Evolutionary conservation across 2,113 vertebrate genomes (phyloP).

Genomic region (Zingel zingel): DNA sequence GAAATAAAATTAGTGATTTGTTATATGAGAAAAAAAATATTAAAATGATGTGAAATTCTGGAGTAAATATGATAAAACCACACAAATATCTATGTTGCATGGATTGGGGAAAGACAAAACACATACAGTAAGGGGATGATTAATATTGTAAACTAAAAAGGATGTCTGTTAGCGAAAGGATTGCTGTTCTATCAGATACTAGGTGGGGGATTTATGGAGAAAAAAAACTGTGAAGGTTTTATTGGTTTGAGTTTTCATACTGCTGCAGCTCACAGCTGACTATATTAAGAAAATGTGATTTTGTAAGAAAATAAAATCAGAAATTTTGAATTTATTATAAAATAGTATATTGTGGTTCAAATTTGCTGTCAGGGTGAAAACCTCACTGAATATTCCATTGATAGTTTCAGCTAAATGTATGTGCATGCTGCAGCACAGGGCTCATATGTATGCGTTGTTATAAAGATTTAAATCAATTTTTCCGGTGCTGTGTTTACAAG

Average conservation of each 20-base stretch:
- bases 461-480: slow-evolving; percentile 66
- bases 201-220: not conserved
- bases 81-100: not conserved
- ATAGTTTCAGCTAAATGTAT: slow-evolving; percentile 18
- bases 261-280: slow-evolving; percentile 7
- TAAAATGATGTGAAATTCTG: not conserved
- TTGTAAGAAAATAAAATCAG: slow-evolving; percentile 6
- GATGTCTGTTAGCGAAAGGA: not conserved
- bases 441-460: slow-evolving; percentile 69
- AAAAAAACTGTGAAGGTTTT: not conserved
- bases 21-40: not conserved
- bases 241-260: not conserved
- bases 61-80: not conserved
- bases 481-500: slow-evolving; percentile 67
- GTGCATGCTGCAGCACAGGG: slow-evolving; percentile 19
- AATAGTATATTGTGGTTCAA: not conserved
- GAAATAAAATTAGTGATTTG: slow-evolving; percentile 2
- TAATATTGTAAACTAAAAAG: slow-evolving; percentile 1
- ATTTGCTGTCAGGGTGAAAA: slow-evolving; percentile 7
- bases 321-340: slow-evolving; percentile 9
- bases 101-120: not conserved
- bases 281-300: slow-evolving; percentile 2
- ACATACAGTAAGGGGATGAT: not conserved
- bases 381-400: slow-evolving; percentile 14
- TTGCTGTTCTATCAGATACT: not conserved